Conservation (phyloP, 1,140 invertebrate genomes). For the Caenorhabditis remanei region DNA sequence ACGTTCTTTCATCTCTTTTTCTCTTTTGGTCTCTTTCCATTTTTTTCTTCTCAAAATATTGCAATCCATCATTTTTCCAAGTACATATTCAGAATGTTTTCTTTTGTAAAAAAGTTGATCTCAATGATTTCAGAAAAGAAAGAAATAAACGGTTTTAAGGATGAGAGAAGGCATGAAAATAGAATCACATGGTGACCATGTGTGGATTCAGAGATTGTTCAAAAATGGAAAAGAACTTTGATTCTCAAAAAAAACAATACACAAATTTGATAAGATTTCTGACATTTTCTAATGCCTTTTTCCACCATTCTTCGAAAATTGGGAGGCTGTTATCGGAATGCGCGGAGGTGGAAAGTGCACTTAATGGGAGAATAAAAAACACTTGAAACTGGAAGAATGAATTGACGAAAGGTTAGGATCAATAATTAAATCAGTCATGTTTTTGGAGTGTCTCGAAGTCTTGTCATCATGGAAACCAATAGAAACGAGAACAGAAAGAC, state of each 20-base stretch:
- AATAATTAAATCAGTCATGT: no score
- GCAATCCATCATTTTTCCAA: constrained; percentile 19
- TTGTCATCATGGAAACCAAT: no score
- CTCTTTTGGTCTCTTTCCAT: neutral
- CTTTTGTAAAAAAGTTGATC: neutral
- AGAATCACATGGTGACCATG: constrained; percentile 12
- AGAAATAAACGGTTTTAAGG: neutral
- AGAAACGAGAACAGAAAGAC: no score
- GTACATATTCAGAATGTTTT: neutral
- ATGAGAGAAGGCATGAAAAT: neutral
- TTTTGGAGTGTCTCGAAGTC: no score
- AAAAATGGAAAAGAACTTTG: neutral
- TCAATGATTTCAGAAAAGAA: constrained; percentile 2
- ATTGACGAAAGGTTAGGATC: no score
- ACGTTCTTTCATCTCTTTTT: constrained; percentile 28
- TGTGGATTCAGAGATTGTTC: constrained; percentile 21
- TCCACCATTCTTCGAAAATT: neutral
- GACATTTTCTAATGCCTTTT: neutral
- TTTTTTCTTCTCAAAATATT: neutral
- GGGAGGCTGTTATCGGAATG: no score
- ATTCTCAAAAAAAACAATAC: neutral
- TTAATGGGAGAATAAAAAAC: neutral
- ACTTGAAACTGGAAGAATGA: neutral
- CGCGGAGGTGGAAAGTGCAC: neutral
- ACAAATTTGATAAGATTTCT: neutral